Base-by-base conservation (phyloP, 2,888 invertebrate species). In the Lasioglossum pauxillum region DNA sequence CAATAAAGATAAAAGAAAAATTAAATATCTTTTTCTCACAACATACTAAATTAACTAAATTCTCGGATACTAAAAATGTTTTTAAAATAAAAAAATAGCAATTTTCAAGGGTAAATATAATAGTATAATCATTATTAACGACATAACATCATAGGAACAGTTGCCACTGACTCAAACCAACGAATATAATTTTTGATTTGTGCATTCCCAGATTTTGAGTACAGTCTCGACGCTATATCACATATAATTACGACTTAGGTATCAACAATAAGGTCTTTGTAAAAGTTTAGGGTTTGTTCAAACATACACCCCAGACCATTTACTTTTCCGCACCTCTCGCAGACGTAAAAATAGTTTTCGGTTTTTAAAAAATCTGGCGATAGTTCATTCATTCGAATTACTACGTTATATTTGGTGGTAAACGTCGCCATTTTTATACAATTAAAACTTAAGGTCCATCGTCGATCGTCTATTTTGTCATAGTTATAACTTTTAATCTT, bases 241-340 rank as follows among this genome's bases (percentile, higher is more conserved):
- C 84, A 87, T 38, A 19, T 38, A 23, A 35, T 31, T 76, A 84
- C 69, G 49, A 82, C 73, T 82, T 64, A 35, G 80, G 49, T 67
- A 27, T 64, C 64, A 64, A 31, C 31, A 64, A 64, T 64, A 64
- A 64, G 2, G 12, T 64, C 64, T 31, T 64, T 64, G 31, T 49
- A 82, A 87, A 80, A 71, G 93, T 89, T 90, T 1, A 94, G 81
- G 2, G 83, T 78, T 49, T 82, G 79, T 71, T 93, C 92, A 60
- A 92, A 84, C 16, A 96, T 96, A 3, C 94, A 93, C 2, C 96
- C 96, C 87, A 97, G 97, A 97, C 98, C 98, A 94, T 97, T 98
- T 77, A 97, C 96, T 94, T 97, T 97, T 0, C 98, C 98, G 95
- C 98, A 98, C 46, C 93, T 94, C 89, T 97, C 96, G 95, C 98